These are phyloP conservation scores for Deilephila porcellus DNA, from an alignment of 2,888 invertebrate genomes.

Conservation along the genomic window DNA sequence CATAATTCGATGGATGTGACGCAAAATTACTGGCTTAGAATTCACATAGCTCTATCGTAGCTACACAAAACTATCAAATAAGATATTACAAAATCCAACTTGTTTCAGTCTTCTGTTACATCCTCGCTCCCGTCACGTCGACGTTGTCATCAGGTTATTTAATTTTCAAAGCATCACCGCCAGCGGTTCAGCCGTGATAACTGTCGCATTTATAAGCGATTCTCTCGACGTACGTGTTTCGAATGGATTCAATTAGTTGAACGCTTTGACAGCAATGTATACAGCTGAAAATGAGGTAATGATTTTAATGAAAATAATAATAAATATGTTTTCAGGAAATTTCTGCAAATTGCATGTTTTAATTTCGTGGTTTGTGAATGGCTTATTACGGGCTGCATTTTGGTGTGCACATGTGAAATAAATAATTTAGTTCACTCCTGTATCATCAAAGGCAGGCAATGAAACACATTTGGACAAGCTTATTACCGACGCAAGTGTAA, in stretches of 20 bases:
- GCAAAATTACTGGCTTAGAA: too few relatives aligned
- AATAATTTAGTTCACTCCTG: too few relatives aligned
- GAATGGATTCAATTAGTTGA: slow-evolving; percentile 22
- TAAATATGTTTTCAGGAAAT: slow-evolving; percentile 16
- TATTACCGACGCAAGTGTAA: too few relatives aligned
- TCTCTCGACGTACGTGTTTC: slow-evolving; percentile 13
- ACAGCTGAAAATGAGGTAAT: slow-evolving; percentile 11
- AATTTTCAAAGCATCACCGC: slow-evolving; percentile 26
- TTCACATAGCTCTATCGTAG: too few relatives aligned
- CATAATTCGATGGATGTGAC: too few relatives aligned
- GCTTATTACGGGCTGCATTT: background rate
- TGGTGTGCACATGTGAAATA: too few relatives aligned
- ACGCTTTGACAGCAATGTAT: background rate
- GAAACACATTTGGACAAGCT: too few relatives aligned
- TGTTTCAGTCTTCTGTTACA: background rate
- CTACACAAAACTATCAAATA: too few relatives aligned
- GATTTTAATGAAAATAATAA: slow-evolving; percentile 4
- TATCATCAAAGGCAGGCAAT: too few relatives aligned
- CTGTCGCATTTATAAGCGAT: slow-evolving; percentile 16
- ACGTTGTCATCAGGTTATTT: slow-evolving; percentile 23
- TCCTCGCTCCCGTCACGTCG: background rate
- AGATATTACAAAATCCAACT: too few relatives aligned
- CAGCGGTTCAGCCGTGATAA: background rate
- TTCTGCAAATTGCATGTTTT: background rate
- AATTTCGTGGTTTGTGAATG: background rate